Percentiles rank a stretch among this genome's conserved stretches.
These are phyloP conservation scores for Meandrusa payeni DNA, from an alignment of 2,888 invertebrate genomes.

Conservation along the genomic window DNA sequence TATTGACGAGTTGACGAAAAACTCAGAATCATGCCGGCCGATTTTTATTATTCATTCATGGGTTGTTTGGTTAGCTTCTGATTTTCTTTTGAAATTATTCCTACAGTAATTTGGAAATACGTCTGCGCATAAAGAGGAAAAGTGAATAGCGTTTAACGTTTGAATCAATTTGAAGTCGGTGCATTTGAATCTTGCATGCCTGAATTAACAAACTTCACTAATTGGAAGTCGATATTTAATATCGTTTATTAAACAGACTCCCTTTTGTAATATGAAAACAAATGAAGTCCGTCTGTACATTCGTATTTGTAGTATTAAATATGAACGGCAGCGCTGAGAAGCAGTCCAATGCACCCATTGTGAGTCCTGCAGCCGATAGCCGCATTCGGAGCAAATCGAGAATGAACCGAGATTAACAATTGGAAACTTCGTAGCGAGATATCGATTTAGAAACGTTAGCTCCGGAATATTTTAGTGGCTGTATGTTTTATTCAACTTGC, in stretches of 20 bases:
- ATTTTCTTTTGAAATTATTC: no score
- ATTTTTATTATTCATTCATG: no score
- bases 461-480: constrained; percentile 24
- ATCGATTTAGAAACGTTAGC: constrained; percentile 45
- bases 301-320: constrained; percentile 29
- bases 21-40: no score
- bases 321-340: constrained; percentile 44
- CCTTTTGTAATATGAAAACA: constrained; percentile 11
- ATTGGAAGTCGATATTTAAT: constrained; percentile 15
- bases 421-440: constrained; percentile 56
- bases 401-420: constrained; percentile 74
- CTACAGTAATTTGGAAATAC: no score
- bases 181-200: no score
- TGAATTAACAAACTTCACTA: constrained; percentile 3
- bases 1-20: no score
- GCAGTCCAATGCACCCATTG: constrained; percentile 66
- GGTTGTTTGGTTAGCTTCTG: no score
- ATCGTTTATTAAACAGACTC: constrained; percentile 5
- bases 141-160: no score
- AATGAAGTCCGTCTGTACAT: constrained; percentile 11
- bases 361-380: constrained; percentile 49
- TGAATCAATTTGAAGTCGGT: no score
- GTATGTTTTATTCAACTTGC: no score
- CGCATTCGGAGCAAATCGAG: constrained; percentile 66
- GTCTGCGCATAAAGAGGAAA: no score